Evolutionary conservation across 2,888 invertebrate species (phyloP).

Genomic region (Drosophila anomalipes): DNA sequence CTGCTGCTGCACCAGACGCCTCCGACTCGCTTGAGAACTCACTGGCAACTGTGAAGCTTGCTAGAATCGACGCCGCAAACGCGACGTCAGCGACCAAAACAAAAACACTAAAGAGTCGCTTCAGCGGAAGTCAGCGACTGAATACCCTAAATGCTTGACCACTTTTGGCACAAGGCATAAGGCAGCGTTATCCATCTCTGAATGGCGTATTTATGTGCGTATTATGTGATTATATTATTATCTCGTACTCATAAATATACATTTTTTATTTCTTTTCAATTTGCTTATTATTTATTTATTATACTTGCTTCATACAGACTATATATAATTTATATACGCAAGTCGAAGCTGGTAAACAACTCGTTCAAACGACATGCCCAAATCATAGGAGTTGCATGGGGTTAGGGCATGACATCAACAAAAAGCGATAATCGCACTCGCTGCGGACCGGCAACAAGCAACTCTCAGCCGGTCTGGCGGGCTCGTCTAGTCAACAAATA

Average conservation of each 20-base stretch:
- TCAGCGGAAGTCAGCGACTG: background rate
- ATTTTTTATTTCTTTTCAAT: background rate
- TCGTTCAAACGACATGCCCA: background rate
- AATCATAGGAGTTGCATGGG: background rate
- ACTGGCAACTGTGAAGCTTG: conserved; percentile 64
- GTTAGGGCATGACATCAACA: conserved; percentile 40
- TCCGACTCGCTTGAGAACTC: conserved; percentile 58
- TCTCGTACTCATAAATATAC: background rate
- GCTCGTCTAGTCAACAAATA: conserved; percentile 48
- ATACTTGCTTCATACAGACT: background rate
- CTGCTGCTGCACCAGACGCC: conserved; percentile 27
- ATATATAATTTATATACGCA: background rate
- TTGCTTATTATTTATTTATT: background rate
- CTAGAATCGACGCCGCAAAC: conserved; percentile 51
- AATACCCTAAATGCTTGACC: conserved; percentile 9
- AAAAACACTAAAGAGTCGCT: conserved; percentile 31
- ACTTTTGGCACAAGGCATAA: background rate
- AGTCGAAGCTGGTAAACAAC: background rate
- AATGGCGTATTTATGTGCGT: background rate
- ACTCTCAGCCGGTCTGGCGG: conserved; percentile 55
- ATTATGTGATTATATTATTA: background rate
- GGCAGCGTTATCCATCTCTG: background rate
- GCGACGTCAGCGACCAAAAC: conserved; percentile 51
- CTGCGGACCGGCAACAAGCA: conserved; percentile 42
- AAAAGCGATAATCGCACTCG: conserved; percentile 10